Evolutionary conservation across 2,888 invertebrate species (phyloP).

Genomic region (Hartigia nigra): DNA sequence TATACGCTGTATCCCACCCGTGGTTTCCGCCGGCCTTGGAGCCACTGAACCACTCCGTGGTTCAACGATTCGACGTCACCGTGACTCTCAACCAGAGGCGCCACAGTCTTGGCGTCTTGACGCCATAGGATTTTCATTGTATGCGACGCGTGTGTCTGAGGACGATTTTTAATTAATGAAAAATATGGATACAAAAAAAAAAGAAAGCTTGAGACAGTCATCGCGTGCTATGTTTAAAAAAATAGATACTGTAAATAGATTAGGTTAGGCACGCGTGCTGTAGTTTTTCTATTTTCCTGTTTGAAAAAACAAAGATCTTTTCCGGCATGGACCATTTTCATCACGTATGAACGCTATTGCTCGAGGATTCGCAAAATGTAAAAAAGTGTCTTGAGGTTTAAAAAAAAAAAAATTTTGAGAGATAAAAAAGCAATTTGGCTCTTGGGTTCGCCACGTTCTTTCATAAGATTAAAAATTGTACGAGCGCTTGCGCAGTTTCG

Average conservation of each 20-base stretch:
- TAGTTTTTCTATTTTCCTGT: too few relatives aligned
- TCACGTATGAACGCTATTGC: too few relatives aligned
- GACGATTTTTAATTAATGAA: too few relatives aligned
- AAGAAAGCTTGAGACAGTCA: too few relatives aligned
- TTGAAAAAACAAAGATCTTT: too few relatives aligned
- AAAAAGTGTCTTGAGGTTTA: not conserved
- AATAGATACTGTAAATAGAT: too few relatives aligned
- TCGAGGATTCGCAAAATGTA: too few relatives aligned
- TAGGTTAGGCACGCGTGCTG: too few relatives aligned
- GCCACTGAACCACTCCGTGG: constrained; percentile 67
- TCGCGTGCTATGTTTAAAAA: too few relatives aligned
- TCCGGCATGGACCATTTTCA: too few relatives aligned
- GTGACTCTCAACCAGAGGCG: constrained; percentile 56
- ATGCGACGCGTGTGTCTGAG: too few relatives aligned
- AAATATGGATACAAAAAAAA: too few relatives aligned
- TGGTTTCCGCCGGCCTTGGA: constrained; percentile 67
- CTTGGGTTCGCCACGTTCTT: not conserved
- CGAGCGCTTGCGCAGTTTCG: not conserved
- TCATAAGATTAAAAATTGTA: not conserved
- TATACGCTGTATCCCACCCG: constrained; percentile 57
- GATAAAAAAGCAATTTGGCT: not conserved
- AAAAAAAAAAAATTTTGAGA: not conserved
- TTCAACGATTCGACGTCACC: constrained; percentile 65
- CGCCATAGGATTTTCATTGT: not conserved
- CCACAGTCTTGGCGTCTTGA: not conserved